These are phyloP conservation scores for fruit fly (Drosophila melanogaster) DNA, from an alignment of 1,140 invertebrate genomes.

Conservation along the genomic window DNA sequence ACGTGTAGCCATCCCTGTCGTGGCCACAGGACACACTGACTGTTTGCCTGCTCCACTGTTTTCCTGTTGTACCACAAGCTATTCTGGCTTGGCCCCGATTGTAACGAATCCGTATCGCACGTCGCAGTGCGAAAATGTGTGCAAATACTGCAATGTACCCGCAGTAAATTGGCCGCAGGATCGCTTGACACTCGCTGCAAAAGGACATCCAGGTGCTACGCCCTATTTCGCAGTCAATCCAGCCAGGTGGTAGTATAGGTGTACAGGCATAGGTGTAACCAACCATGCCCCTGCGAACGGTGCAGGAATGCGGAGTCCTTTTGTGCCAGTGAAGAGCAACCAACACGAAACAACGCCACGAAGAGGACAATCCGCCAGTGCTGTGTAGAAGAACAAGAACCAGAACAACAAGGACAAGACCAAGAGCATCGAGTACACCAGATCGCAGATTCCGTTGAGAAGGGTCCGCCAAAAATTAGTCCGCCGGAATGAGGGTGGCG, in stretches of 20 bases:
- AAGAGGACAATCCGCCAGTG: too few relatives aligned
- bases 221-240: slow-evolving; percentile 27
- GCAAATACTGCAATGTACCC: slow-evolving; percentile 2
- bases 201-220: slow-evolving; percentile 28
- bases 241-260: too few relatives aligned
- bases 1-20: slow-evolving; percentile 23
- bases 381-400: too few relatives aligned
- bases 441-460: background rate
- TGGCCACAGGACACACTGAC: slow-evolving; percentile 28
- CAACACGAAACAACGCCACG: too few relatives aligned
- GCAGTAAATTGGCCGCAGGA: slow-evolving; percentile 5
- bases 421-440: background rate
- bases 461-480: slow-evolving; percentile 6
- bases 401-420: background rate
- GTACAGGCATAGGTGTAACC: background rate
- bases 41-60: slow-evolving; percentile 32
- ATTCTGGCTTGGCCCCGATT: slow-evolving; percentile 78
- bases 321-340: slow-evolving; percentile 6
- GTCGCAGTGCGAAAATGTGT: slow-evolving; percentile 40
- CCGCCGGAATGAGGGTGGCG: slow-evolving; percentile 40
- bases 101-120: slow-evolving; percentile 24
- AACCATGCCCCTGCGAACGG: slow-evolving; percentile 8
- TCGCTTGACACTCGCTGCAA: background rate
- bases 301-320: slow-evolving; percentile 22
- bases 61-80: slow-evolving; percentile 74